Evolutionary conservation across 1,140 invertebrate genomes (phyloP), one percentile per base, ranked within the genome.

Genomic region (Zaprionus ghesquierei): DNA sequence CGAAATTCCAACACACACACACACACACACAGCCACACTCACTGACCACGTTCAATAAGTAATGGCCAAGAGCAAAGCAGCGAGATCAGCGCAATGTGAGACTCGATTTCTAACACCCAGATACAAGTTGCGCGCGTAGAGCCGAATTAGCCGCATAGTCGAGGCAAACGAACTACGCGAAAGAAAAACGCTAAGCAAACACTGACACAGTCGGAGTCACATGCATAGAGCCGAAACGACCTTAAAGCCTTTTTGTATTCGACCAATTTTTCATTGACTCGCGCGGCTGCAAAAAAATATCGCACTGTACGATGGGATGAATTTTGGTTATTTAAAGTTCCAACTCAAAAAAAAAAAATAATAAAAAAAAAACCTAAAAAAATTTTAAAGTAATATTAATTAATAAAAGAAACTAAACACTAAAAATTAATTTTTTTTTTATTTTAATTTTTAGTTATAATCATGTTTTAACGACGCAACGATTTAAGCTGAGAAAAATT

Each of bases 81-180:
- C 54, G 22, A 27, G 23, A 60, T 64, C 38, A 25, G 22, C 49
- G 74, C 77, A 85, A 85, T 80, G 75, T 66, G 55, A 79, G 80
- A 79, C 81, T 84, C 76, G 81, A 84, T 84, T 79, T 84, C 81
- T 82, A 69, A 80, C 80, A 84, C 79, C 80, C 75, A 79, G 66
- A 69, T 65, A 65, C 65, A 69, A 73, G 54, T 49, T 46, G 41
- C 51, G 25, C 50, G 41, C 51, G 25, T 51, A 64, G 29, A 41
- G 46, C 35, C 38, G 51, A 55, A 63, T 15, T 31, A 23, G 51
- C 20, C 53, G 20, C 27, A 10, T 38, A 31, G 18, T 27, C 33
- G 20, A 60, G 23, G 23, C 56, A 25, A 65, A 53, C 38, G 23
- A 23, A 25, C 35, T 41, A 15, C 8, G n/a, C 6, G n/a, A 41